These are phyloP conservation scores for Lepidocyrtoides sp. DNA, from an alignment of 2,888 invertebrate species.

Conservation along the genomic window DNA sequence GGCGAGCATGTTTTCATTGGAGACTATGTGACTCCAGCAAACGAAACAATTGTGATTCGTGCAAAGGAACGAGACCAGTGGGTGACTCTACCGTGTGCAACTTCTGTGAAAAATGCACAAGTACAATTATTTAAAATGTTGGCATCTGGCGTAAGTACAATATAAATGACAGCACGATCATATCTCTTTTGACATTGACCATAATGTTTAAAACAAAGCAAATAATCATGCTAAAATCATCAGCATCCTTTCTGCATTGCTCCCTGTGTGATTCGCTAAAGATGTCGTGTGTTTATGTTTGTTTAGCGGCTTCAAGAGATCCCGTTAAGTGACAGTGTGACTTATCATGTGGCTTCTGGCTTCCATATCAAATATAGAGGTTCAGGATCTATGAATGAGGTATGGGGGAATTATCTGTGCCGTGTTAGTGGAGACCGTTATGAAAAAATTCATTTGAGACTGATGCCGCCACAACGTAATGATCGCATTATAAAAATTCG, in stretches of 20 bases:
- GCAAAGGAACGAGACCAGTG: constrained; percentile 76
- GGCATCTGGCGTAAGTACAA: constrained; percentile 63
- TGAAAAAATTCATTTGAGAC: constrained; percentile 79
- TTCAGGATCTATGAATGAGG: constrained; percentile 39
- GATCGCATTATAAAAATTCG: constrained; percentile 51
- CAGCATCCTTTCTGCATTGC: too few relatives aligned
- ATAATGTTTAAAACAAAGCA: background rate
- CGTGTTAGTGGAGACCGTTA: constrained; percentile 63
- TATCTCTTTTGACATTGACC: too few relatives aligned
- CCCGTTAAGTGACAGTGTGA: constrained; percentile 59
- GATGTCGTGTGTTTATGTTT: constrained; percentile 14
- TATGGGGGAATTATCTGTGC: constrained; percentile 82
- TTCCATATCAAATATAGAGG: constrained; percentile 80
- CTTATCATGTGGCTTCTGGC: constrained; percentile 77
- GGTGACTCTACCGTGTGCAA: constrained; percentile 82
- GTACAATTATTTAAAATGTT: constrained; percentile 77
- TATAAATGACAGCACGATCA: background rate
- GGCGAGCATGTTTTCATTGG: constrained; percentile 73
- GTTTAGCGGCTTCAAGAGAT: constrained; percentile 78
- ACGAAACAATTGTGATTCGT: constrained; percentile 63
- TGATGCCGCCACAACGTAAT: constrained; percentile 78
- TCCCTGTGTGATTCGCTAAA: background rate
- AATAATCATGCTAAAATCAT: background rate
- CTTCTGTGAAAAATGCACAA: constrained; percentile 71
- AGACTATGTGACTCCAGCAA: constrained; percentile 74